A percentile compares a stretch with the other conserved stretches of the same genome.
Evolutionary conservation across 2,888 invertebrate genomes (phyloP).

Genomic region (Drosophila paramelanica): DNA sequence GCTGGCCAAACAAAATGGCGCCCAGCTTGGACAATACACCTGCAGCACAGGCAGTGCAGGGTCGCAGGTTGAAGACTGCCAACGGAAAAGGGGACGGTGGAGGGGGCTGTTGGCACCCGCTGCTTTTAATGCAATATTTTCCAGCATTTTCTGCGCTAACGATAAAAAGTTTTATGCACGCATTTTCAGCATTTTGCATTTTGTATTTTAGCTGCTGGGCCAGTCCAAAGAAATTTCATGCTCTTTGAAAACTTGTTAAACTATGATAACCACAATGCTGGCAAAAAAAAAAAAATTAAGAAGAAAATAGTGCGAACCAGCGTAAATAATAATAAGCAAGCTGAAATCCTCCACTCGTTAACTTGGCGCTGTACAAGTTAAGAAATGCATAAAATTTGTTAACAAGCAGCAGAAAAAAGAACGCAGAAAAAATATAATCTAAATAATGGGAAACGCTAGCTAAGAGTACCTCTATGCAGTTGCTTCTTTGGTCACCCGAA

Average conservation of each 20-base stretch:
- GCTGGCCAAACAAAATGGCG: conserved; percentile 70
- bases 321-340: conserved; percentile 75
- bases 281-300: conserved; percentile 6
- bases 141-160: conserved; percentile 62
- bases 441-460: conserved; percentile 45
- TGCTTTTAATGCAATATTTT: conserved; percentile 78
- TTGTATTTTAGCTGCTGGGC: conserved; percentile 50
- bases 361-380: conserved; percentile 69
- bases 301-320: conserved; percentile 40
- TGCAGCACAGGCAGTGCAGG: conserved; percentile 39
- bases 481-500: conserved; percentile 41
- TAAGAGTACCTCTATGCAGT: conserved; percentile 18
- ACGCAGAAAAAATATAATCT: conserved; percentile 20
- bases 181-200: conserved; percentile 69
- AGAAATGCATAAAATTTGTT: conserved; percentile 81
- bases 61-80: conserved; percentile 9
- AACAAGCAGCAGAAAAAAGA: conserved; percentile 62
- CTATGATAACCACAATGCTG: conserved; percentile 83
- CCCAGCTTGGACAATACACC: conserved; percentile 72
- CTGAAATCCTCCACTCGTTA: conserved; percentile 73
- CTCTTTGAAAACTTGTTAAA: conserved; percentile 83
- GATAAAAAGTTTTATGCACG: conserved; percentile 79
- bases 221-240: conserved; percentile 76
- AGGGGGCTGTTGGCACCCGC: conserved; percentile 15
- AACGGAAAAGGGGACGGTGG: background rate